Evolutionary conservation across 2,888 invertebrate species (phyloP), one percentile per base, ranked within the genome.

Genomic region (Pristionchus japonicus): DNA sequence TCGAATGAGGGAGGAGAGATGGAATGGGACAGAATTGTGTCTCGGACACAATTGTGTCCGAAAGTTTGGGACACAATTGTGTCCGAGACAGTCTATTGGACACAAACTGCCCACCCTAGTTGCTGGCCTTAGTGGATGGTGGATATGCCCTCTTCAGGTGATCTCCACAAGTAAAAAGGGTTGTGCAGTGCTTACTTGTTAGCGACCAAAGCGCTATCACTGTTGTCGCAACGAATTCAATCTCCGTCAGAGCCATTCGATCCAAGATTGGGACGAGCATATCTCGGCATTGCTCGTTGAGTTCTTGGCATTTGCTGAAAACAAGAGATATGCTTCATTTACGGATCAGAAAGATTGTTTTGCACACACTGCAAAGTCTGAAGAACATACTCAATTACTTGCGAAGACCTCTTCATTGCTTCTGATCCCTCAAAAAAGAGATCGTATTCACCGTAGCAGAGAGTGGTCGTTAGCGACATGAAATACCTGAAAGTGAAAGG

Each of bases 181-280:
- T n/a, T n/a, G 64, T 27, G 1, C 27, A 37, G 37, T 17, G 7
- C 77, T 77, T 27, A 77, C 77, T 40, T 11, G 15, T 86, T 0
- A 43, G 40, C 1, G 86, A 49, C 86, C 86, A 86, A 0, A 70
- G 31, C 1, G 57, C 31, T 23, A 86, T 47, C 23, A 34, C 34
- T 7, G 49, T 31, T 1, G 37, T 1, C 0, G 86, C 86, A 13
- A 86, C 70, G 49, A 70, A 86, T 49, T 86, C 86, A 23, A 86
- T 47, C n/a, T 86, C 86, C 1, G 67, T 67, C 49, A 86, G 20
- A 0, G 23, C 37, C 47, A 86, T 27, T 70, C 86, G 61, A 64
- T 85, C 85, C 40, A 85, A 27, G 27, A 64, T 64, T 3, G 85
- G 64, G 1, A 64, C 47, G 64, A 57, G 64, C 57, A 43, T 40